Evolutionary conservation across 2,113 vertebrate genomes (phyloP).

Genomic region (Amia ocellicauda): DNA sequence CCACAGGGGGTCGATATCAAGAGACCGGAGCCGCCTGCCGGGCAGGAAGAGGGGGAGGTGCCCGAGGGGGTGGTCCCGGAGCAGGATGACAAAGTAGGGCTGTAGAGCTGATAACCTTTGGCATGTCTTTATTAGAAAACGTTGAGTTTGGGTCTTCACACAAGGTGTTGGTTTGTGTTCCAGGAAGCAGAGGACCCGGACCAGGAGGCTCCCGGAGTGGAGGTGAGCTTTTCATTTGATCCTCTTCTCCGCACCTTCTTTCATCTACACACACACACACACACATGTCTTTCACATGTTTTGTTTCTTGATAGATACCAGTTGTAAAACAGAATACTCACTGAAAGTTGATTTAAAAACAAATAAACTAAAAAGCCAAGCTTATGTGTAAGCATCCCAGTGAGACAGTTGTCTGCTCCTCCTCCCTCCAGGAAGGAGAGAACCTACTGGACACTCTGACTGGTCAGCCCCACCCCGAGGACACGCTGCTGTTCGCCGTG

Average conservation of each 20-base stretch:
- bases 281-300: too few relatives aligned
- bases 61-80: slow-evolving; percentile 56
- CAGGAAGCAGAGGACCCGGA: slow-evolving; percentile 81
- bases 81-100: slow-evolving; percentile 76
- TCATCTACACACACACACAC: too few relatives aligned
- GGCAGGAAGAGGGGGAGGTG: slow-evolving; percentile 41
- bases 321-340: too few relatives aligned
- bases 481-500: slow-evolving; percentile 85
- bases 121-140: too few relatives aligned
- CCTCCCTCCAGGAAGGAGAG: slow-evolving; percentile 67
- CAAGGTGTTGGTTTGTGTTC: slow-evolving; percentile 29
- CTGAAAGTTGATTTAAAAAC: too few relatives aligned
- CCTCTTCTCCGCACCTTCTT: too few relatives aligned
- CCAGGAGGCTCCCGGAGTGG: slow-evolving; percentile 77
- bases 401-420: too few relatives aligned
- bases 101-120: neutral
- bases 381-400: too few relatives aligned
- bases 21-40: slow-evolving; percentile 35
- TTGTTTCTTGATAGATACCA: too few relatives aligned
- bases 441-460: slow-evolving; percentile 83
- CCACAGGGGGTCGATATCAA: slow-evolving; percentile 33
- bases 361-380: too few relatives aligned
- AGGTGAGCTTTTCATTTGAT: slow-evolving; percentile 60
- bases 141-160: too few relatives aligned
- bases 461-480: slow-evolving; percentile 85